A percentile compares a stretch with the other conserved stretches of the same genome.
phyloP scores from a whole-genome alignment of 2,113 vertebrate genomes.

The Bujurquina vittata region DNA sequence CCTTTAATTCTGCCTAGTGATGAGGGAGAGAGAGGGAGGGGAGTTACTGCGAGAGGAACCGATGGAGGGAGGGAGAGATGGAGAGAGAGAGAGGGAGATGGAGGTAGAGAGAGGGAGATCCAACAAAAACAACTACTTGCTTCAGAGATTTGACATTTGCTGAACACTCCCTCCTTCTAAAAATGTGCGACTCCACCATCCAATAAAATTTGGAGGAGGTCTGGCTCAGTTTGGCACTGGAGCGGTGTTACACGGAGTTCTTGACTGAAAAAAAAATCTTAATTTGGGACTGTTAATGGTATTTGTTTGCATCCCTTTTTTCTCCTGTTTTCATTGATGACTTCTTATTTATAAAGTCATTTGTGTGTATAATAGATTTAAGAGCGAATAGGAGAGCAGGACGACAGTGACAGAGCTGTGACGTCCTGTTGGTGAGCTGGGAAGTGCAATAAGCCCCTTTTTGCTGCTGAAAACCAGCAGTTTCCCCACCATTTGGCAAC shows the following conservation, averaged over 20 bases:
- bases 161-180: conserved; percentile 58
- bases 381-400: conserved; percentile 36
- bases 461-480: conserved; percentile 30
- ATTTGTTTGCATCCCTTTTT: conserved; percentile 28
- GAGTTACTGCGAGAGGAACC: conserved; percentile 72
- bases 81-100: conserved; percentile 52
- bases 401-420: conserved; percentile 49
- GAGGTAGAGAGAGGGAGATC: conserved; percentile 63
- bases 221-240: conserved; percentile 57
- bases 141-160: conserved; percentile 75
- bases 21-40: conserved; percentile 81
- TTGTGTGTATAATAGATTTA: conserved; percentile 18
- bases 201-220: conserved; percentile 65
- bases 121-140: conserved; percentile 78
- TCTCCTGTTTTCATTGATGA: conserved; percentile 18
- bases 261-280: not conserved
- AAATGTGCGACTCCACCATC: conserved; percentile 56
- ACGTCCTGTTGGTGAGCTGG: conserved; percentile 47
- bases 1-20: conserved; percentile 84
- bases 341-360: conserved; percentile 11
- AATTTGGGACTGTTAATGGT: not conserved
- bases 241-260: conserved; percentile 39
- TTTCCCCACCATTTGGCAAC: conserved; percentile 36
- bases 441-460: conserved; percentile 31
- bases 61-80: conserved; percentile 54